phyloP scores from a whole-genome alignment of 2,888 invertebrate species.

The Meteorus cinctellus region DNA sequence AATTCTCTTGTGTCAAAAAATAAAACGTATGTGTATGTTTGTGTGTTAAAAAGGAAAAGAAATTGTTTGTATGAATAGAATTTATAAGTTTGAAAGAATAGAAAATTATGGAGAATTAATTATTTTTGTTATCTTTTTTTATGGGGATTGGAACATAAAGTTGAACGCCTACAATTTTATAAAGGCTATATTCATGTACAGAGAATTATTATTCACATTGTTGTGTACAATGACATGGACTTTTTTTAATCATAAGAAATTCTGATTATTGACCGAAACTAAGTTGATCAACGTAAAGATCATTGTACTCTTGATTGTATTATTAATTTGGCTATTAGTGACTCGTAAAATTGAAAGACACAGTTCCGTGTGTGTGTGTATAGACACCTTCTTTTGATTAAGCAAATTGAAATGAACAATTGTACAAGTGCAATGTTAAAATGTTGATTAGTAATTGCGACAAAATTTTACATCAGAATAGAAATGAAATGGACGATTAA shows the following conservation, averaged over 20 bases:
- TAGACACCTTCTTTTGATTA: no score
- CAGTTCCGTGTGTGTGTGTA: no score
- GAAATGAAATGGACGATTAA: no score
- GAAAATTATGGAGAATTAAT: not conserved
- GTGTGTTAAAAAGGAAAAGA: not conserved
- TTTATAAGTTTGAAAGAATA: not conserved
- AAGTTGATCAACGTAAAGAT: constrained; percentile 25
- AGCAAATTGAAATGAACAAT: no score
- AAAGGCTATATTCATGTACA: not conserved
- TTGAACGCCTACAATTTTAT: not conserved
- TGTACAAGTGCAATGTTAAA: no score
- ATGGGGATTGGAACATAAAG: not conserved
- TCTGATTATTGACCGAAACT: constrained; percentile 35
- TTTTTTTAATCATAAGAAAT: constrained; percentile 32
- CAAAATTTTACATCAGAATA: no score
- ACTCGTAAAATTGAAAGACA: not conserved
- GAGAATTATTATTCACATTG: not conserved
- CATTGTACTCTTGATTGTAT: constrained; percentile 2
- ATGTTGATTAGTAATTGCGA: no score
- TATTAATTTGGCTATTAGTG: not conserved
- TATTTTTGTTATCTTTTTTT: no score
- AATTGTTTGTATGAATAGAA: no score
- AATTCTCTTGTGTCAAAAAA: not conserved
- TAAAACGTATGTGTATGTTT: not conserved
- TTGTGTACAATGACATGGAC: constrained; percentile 26